Conservation (phyloP, 2,113 vertebrate genomes). For the Acanthochromis polyacanthus region DNA sequence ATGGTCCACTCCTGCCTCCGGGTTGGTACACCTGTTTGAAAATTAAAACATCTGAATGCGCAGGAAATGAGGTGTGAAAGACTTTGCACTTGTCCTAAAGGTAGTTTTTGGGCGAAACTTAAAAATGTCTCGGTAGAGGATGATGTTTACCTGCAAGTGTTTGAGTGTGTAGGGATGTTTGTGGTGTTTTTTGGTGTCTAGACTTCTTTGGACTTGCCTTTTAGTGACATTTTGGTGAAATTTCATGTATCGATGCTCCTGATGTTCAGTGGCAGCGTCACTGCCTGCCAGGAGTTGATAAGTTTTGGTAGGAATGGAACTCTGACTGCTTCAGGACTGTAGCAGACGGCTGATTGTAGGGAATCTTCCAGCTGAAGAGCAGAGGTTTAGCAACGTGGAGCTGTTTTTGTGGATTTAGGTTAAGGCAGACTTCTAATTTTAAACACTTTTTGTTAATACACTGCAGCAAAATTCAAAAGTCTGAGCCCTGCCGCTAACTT, state of each 20-base stretch:
- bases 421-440: neutral
- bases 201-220: neutral
- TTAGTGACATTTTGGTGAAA: neutral
- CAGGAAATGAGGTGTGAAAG: no score
- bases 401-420: neutral
- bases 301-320: neutral
- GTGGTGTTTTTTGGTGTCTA: neutral
- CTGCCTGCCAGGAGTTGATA: neutral
- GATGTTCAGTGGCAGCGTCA: neutral
- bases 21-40: no score
- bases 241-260: no score
- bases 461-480: neutral
- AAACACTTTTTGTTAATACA: neutral
- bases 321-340: neutral
- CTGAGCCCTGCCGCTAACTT: neutral
- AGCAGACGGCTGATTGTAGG: neutral
- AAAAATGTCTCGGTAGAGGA: no score
- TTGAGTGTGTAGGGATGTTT: neutral
- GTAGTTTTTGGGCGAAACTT: neutral
- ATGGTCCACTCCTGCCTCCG: no score
- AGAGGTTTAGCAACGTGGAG: neutral
- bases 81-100: neutral
- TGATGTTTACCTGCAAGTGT: neutral
- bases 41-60: no score
- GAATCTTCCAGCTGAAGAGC: slow-evolving; percentile 2